phyloP scores from a whole-genome alignment of 2,888 invertebrate species.

The Laothoe populi region DNA sequence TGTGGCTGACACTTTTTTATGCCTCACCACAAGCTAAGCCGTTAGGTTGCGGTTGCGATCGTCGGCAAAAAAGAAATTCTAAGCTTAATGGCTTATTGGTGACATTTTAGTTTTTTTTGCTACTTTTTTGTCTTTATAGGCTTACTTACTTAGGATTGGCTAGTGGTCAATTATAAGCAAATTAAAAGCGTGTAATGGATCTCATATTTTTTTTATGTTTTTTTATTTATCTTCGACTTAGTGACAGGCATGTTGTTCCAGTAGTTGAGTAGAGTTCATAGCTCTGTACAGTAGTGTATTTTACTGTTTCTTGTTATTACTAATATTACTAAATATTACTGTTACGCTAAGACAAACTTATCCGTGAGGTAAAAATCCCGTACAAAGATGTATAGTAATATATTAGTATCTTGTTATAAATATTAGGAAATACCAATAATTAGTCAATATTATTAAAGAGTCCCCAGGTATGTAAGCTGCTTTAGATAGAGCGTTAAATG shows the following conservation, averaged over 20 bases:
- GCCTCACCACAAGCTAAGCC: constrained; percentile 4
- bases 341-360: no score
- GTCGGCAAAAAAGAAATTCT: constrained; percentile 21
- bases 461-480: no score
- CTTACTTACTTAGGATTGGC: not conserved
- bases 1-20: constrained; percentile 15
- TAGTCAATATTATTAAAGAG: no score
- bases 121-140: constrained; percentile 2
- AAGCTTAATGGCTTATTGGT: constrained; percentile 6
- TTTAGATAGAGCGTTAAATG: no score
- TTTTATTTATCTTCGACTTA: not conserved
- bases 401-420: no score
- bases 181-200: not conserved
- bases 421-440: no score
- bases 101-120: not conserved
- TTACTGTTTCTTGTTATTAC: no score
- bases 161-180: not conserved
- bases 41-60: constrained; percentile 25
- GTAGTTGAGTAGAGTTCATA: not conserved
- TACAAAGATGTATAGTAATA: no score
- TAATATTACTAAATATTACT: no score
- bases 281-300: no score
- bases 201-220: not conserved
- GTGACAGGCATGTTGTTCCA: not conserved
- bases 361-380: no score